Evolutionary conservation across 1,140 invertebrate species (phyloP), one percentile per base, ranked within the genome.

Genomic region (Neodiprion virginianus): DNA sequence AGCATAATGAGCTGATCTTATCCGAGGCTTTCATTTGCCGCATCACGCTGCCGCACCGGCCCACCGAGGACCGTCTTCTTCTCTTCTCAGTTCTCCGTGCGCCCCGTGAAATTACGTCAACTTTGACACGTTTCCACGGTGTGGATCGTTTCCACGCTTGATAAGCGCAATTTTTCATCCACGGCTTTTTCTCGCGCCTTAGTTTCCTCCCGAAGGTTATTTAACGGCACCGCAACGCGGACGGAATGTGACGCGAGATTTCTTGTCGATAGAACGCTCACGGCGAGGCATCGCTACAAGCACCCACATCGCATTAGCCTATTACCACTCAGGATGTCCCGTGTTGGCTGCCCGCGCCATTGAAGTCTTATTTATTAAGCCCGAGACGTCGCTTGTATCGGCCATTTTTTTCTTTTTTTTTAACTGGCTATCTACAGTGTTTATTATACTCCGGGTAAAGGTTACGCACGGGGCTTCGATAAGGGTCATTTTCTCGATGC

Each of bases 301-400:
- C 75, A 76, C 74, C 77, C 79, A 77, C 77, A 76, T 76, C 67
- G 76, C 73, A 80, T 70, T 77, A 72, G 75, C 73, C 79, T 82
- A 81, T 83, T 83, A 81, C 79, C 79, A 79, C 80, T 77, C 82
- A 82, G 76, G 76, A 78, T 75, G 81, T 76, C 76, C 40, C 23
- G 23, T 48, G 70, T 71, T 71, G 67, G 70, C 69, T 47, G 47
- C 69, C 49, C 71, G 79, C 74, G 74, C 73, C 73, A 75, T 81
- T 82, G 78, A 81, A 78, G 79, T 80, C 80, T 82, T 84, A 81
- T 84, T 84, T 84, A 83, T 84, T 74, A 77, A 80, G 76, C 76
- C 53, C 48, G 50, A 17, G 74, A 65, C 66, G 78, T 78, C 78
- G 77, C 50, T 48, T 69, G 72, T 53, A 49, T 49, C 67, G 12